These are phyloP conservation scores for Macroramphosus scolopax DNA, from an alignment of 2,797 vertebrate genomes.

Conservation along the genomic window DNA sequence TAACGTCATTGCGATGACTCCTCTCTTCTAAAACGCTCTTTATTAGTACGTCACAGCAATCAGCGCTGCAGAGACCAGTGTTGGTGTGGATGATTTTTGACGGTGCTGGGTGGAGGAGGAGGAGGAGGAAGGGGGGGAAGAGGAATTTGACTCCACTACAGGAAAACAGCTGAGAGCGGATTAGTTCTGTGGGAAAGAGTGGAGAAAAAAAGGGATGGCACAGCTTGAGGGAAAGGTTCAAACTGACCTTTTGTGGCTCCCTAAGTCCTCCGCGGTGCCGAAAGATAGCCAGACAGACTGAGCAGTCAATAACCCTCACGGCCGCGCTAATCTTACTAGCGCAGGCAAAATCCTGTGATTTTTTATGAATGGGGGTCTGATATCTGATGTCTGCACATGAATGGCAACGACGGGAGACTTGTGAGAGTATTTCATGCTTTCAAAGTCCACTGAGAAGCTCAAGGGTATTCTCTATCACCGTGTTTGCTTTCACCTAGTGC, in stretches of 20 bases:
- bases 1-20: constrained; percentile 63
- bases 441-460: constrained; percentile 31
- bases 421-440: constrained; percentile 42
- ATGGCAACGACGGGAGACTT: constrained; percentile 58
- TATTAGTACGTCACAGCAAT: constrained; percentile 70
- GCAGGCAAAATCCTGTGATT: constrained; percentile 50
- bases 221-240: constrained; percentile 63
- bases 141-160: constrained; percentile 74
- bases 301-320: constrained; percentile 55
- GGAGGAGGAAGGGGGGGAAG: constrained; percentile 53
- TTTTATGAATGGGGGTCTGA: constrained; percentile 59
- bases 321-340: constrained; percentile 65
- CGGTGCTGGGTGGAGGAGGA: constrained; percentile 16
- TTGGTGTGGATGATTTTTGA: constrained; percentile 57
- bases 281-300: constrained; percentile 64
- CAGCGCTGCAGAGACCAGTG: constrained; percentile 49
- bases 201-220: constrained; percentile 44
- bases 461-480: constrained; percentile 13
- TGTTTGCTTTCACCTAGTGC: constrained; percentile 2
- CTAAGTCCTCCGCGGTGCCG: constrained; percentile 65
- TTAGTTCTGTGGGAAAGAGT: constrained; percentile 79
- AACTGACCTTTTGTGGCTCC: constrained; percentile 74
- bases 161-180: constrained; percentile 78
- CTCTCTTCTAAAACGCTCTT: constrained; percentile 59
- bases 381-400: constrained; percentile 66